A percentile compares a stretch with the other conserved stretches of the same genome.
phyloP scores from a whole-genome alignment of 2,113 vertebrate species.

The Etheostoma spectabile region DNA sequence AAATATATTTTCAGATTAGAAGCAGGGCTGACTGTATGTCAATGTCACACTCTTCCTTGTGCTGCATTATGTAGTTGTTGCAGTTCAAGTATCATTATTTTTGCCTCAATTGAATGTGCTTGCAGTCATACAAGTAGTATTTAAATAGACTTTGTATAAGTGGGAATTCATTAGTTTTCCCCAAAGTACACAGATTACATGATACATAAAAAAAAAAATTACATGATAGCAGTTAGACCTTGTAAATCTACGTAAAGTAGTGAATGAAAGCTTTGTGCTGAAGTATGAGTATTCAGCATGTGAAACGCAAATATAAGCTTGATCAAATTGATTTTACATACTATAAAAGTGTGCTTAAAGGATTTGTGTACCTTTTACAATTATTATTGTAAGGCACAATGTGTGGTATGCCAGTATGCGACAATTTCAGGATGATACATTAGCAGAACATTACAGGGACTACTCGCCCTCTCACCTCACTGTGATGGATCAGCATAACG shows the following conservation, averaged over 20 bases:
- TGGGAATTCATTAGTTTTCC: background rate
- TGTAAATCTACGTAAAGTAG: background rate
- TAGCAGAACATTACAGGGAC: background rate
- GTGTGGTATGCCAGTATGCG: background rate
- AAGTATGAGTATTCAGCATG: too few species aligned
- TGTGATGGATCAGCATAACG: background rate
- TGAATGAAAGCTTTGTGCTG: background rate
- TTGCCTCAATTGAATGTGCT: too few species aligned
- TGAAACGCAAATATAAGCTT: background rate
- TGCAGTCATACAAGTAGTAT: background rate
- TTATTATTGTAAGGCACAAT: background rate
- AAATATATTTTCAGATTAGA: background rate
- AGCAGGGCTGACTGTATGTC: background rate
- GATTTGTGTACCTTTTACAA: background rate
- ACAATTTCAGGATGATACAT: background rate
- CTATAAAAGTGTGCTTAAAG: background rate
- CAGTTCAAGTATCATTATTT: background rate
- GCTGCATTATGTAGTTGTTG: too few species aligned
- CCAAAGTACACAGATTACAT: background rate
- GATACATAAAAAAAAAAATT: too few species aligned
- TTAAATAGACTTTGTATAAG: background rate
- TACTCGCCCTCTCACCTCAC: constrained; percentile 13
- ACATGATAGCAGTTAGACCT: background rate
- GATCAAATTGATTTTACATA: background rate
- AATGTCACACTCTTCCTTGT: background rate